Base-by-base conservation (phyloP, 2,797 vertebrate genomes). In the Lepus townsendii region DNA sequence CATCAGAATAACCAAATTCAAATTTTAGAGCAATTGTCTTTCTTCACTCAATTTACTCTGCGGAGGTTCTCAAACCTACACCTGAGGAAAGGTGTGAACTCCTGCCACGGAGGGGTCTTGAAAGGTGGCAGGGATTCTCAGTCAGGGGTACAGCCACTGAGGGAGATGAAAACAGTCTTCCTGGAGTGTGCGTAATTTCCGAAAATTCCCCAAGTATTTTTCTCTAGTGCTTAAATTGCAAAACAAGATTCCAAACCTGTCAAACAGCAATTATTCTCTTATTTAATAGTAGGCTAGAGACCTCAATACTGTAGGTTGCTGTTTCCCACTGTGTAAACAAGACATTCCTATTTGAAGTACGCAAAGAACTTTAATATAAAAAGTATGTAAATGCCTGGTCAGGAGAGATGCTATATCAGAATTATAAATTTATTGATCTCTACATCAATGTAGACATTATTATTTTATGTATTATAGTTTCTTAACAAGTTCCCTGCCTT, bases 401-500 rank as follows among this genome's bases (percentile, higher is more conserved):
- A 71, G 20, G 47, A 88, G 71, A 42, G 32, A 42, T 60, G 69
- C 8, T 65, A 63, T 80, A 89, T 94, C 47, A 92, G 79, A 90
- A 90, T 57, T 52, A 7, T 54, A 50, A 69, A 24, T 32, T 52
- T 63, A 87, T 38, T 71, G 38, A 93, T 87, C 26, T 75, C 52
- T 79, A 47, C 3, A 35, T 79, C 75, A 52, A 50, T 26, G 57
- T 10, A 85, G 12, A 90, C 3, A 50, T 69, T 63, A 3, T 52
- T 57, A 88, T 47, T 47, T 47, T 47, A 47, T 20, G 65, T 76
- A 62, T 54, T 32, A 35, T 22, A 32, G 13, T 87, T 78, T 75
- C 42, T 69, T 75, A 79, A 71, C 12, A 6, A 42, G 54, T 77
- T 57, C 54, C 54, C 14, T 57, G 54, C 54, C 54, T 57, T 20